Evolutionary conservation across 1,140 invertebrate genomes (phyloP), one percentile per base, ranked within the genome.

Genomic region (Drosophila dunni): DNA sequence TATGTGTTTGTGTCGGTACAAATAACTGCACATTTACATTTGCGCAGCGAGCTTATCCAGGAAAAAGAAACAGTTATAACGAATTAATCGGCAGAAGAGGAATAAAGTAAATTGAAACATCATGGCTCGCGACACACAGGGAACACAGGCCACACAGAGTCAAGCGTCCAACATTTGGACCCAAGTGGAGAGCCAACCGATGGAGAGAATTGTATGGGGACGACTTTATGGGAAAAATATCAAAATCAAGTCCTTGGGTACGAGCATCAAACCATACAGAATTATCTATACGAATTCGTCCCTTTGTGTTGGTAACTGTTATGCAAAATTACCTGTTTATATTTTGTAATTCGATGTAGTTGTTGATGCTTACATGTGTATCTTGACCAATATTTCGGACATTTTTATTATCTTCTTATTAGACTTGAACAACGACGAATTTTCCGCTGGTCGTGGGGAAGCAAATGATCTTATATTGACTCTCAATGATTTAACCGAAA

Each of bases 171-270:
- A 91, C 17, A 86, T 92, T 63, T 92, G 91, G 91, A 85, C 80
- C 0, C 79, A 90, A 33, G 75, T 92, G 40, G 91, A 92, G 42
- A 91, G 89, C 34, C 91, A 92, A 38, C 91, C 91, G 0, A 92
- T 92, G 68, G 91, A 92, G 36, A 90, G 71, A 40, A 86, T 92
- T 7, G 81, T 92, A 10, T 92, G 91, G 91, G 91, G 91, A 38
- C 66, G 91, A 36, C 65, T 92, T 7, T 92, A 92, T 68, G 91
- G 89, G 33, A 92, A 92, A 36, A 92, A 91, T 48, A 91, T 91
- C 3, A 90, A 89, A 74, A 81, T 92, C 34, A 92, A 92, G 70
- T 91, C 91, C 40, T 74, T 92, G 42, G 91, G 91, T 92, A 92
- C 73, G 90, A 74, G 75, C 62, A 69, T 78, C 46, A 78, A 71